Evolutionary conservation across 2,113 vertebrate species (phyloP).

Genomic region (Melanotaenia duboulayi): DNA sequence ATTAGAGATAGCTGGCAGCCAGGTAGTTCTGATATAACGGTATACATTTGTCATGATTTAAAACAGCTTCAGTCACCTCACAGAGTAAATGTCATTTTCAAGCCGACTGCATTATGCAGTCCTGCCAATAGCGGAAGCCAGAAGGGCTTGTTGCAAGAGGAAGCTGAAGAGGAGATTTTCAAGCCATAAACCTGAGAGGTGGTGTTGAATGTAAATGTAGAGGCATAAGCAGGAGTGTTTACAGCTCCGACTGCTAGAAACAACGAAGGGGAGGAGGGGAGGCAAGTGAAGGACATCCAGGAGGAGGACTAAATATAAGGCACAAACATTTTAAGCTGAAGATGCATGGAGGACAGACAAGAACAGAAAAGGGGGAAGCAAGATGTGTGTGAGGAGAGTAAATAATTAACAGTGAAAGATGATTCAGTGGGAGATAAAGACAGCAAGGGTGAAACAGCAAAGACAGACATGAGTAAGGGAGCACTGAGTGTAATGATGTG

Average conservation of each 20-base stretch:
- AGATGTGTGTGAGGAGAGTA: slow-evolving; percentile 2
- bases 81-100: neutral
- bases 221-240: slow-evolving; percentile 64
- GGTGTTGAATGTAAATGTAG: slow-evolving; percentile 65
- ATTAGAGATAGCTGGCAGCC: neutral
- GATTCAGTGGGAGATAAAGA: slow-evolving; percentile 21
- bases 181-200: slow-evolving; percentile 58
- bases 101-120: neutral
- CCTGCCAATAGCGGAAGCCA: slow-evolving; percentile 24
- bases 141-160: slow-evolving; percentile 28
- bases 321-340: slow-evolving; percentile 13
- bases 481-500: slow-evolving; percentile 36
- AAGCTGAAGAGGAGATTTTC: slow-evolving; percentile 42
- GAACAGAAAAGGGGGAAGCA: neutral
- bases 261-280: slow-evolving; percentile 23
- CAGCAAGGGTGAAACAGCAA: neutral
- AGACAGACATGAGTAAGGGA: slow-evolving; percentile 11
- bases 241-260: slow-evolving; percentile 51
- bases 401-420: slow-evolving; percentile 23
- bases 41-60: neutral
- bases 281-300: slow-evolving; percentile 54
- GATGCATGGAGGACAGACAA: slow-evolving; percentile 1
- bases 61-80: slow-evolving; percentile 6
- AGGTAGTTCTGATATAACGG: slow-evolving; percentile 8
- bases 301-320: slow-evolving; percentile 30